Conservation (phyloP, 1,140 invertebrate genomes). For the Solenopsis invicta region DNA sequence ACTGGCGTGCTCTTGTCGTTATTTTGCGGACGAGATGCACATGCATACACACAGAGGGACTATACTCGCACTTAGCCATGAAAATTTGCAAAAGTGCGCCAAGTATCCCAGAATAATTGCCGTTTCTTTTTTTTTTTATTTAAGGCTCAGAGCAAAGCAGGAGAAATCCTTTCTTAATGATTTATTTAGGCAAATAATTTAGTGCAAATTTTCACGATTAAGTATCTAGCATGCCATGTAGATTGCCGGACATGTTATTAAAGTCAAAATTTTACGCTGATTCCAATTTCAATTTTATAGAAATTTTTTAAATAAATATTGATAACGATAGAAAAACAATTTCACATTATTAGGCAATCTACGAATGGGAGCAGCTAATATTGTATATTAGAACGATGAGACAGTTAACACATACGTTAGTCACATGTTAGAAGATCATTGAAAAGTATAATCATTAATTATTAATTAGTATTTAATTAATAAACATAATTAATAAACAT, state of each 20-base stretch:
- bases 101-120: background rate
- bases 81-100: background rate
- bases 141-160: background rate
- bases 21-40: conserved; percentile 53
- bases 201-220: conserved; percentile 30
- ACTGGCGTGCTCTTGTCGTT: conserved; percentile 61
- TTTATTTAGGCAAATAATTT: background rate
- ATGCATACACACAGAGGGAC: background rate
- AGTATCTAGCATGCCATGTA: background rate
- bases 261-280: background rate
- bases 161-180: background rate
- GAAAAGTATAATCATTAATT: conserved; percentile 31
- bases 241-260: conserved; percentile 22
- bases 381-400: conserved; percentile 29
- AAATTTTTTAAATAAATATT: conserved; percentile 9
- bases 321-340: background rate
- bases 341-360: conserved; percentile 17
- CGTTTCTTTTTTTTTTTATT: background rate
- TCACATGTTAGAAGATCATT: conserved; percentile 46
- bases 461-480: conserved; percentile 4
- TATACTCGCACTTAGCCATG: conserved; percentile 12
- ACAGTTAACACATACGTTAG: conserved; percentile 50
- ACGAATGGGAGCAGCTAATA: background rate
- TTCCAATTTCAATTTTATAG: background rate
- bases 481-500: background rate